These are phyloP conservation scores for Pachycephus smyrnensis DNA, from an alignment of 2,888 invertebrate genomes.

Conservation along the genomic window DNA sequence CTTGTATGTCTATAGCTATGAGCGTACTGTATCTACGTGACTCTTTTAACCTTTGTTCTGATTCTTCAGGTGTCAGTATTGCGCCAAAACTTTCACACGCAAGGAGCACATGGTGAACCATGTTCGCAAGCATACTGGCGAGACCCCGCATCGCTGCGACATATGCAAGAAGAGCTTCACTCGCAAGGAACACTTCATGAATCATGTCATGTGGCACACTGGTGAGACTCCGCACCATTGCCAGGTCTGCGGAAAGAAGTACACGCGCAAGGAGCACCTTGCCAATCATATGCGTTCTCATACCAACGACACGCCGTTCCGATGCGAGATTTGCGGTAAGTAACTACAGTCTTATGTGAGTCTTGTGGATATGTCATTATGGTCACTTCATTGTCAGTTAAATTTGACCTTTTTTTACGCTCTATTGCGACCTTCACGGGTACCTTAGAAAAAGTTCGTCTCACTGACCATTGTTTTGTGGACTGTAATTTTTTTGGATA, in stretches of 20 bases:
- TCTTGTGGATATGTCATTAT: background rate
- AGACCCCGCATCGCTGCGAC: conserved; percentile 82
- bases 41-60: background rate
- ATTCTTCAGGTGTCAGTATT: conserved; percentile 75
- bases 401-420: background rate
- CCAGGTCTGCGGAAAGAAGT: conserved; percentile 88
- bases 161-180: conserved; percentile 85
- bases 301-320: conserved; percentile 88
- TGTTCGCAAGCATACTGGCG: conserved; percentile 81
- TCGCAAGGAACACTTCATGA: conserved; percentile 82
- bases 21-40: background rate
- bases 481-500: too few species aligned
- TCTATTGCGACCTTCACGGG: background rate
- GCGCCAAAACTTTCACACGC: conserved; percentile 81
- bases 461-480: background rate
- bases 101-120: conserved; percentile 86
- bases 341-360: conserved; percentile 12
- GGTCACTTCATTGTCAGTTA: background rate
- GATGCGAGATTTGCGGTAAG: conserved; percentile 86
- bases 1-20: background rate
- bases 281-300: conserved; percentile 90
- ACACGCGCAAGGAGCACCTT: conserved; percentile 89
- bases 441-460: background rate
- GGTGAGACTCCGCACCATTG: conserved; percentile 91
- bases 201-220: conserved; percentile 85